These are phyloP conservation scores for Acleris emargana DNA, from an alignment of 2,888 invertebrate genomes.

Conservation along the genomic window DNA sequence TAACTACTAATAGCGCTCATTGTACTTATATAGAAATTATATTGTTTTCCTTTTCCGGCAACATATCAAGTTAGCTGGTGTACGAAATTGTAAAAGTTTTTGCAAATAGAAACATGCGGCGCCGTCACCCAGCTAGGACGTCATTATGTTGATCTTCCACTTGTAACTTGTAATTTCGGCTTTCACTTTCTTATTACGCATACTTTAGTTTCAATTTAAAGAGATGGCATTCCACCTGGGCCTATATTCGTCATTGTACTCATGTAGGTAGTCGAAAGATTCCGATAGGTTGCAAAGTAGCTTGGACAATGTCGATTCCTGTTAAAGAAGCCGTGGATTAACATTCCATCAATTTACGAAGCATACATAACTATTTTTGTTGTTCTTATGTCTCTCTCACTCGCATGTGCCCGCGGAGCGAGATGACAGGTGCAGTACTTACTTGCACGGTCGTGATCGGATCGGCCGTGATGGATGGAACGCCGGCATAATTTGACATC, in stretches of 20 bases:
- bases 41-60: neutral
- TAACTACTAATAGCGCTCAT: too few species aligned
- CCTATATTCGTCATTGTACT: too few species aligned
- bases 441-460: slow-evolving; percentile 28
- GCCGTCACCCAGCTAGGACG: slow-evolving; percentile 35
- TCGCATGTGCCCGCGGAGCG: neutral
- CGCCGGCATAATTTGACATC: slow-evolving; percentile 50
- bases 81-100: slow-evolving; percentile 47
- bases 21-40: too few species aligned
- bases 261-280: too few species aligned
- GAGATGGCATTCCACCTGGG: slow-evolving; percentile 21
- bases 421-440: slow-evolving; percentile 21
- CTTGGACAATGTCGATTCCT: too few species aligned
- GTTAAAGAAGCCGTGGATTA: slow-evolving; percentile 13
- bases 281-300: too few species aligned
- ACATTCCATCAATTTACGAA: slow-evolving; percentile 23
- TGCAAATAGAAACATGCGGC: slow-evolving; percentile 38
- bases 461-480: slow-evolving; percentile 36
- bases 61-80: slow-evolving; percentile 41
- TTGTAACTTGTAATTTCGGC: slow-evolving; percentile 36
- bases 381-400: slow-evolving; percentile 9
- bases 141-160: slow-evolving; percentile 45
- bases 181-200: slow-evolving; percentile 37
- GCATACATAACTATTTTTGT: slow-evolving; percentile 5
- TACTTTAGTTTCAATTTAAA: slow-evolving; percentile 28